Percentiles rank a stretch among this genome's conserved stretches.
Evolutionary conservation across 1,140 invertebrate genomes (phyloP).

Genomic region (Drosophila sproati): DNA sequence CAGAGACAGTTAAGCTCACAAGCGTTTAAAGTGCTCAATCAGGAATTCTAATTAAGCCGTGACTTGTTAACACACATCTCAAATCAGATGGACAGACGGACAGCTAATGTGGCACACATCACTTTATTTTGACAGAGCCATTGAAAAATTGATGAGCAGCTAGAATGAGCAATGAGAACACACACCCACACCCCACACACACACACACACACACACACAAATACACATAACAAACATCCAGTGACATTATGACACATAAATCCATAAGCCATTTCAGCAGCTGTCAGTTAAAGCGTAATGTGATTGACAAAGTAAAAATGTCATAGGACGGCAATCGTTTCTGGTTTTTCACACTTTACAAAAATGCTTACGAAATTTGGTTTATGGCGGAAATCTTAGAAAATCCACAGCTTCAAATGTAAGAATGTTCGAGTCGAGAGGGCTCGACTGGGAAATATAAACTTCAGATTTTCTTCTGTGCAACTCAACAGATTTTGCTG

Average conservation of each 20-base stretch:
- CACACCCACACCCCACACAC: not conserved
- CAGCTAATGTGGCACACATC: conserved; percentile 55
- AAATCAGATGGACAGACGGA: conserved; percentile 7
- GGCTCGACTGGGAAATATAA: too few relatives aligned
- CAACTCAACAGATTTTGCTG: too few relatives aligned
- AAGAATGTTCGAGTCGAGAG: too few relatives aligned
- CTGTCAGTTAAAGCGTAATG: conserved; percentile 37
- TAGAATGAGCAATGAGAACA: conserved; percentile 30
- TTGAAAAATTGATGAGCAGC: conserved; percentile 67
- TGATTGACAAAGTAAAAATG: conserved; percentile 28
- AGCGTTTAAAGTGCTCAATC: not conserved
- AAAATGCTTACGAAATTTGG: too few relatives aligned
- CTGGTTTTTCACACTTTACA: not conserved
- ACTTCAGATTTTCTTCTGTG: too few relatives aligned
- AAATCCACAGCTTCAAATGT: too few relatives aligned
- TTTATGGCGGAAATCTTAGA: too few relatives aligned
- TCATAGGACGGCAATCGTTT: conserved; percentile 17
- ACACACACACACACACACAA: too few relatives aligned
- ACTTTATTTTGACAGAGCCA: conserved; percentile 51
- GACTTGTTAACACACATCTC: conserved; percentile 29
- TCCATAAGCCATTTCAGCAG: conserved; percentile 8
- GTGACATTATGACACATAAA: conserved; percentile 45
- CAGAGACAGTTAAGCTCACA: conserved; percentile 18
- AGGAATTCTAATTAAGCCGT: conserved; percentile 34
- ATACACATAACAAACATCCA: too few relatives aligned